phyloP scores from a whole-genome alignment of 2,113 vertebrate species.

The Pseudois nayaur region DNA sequence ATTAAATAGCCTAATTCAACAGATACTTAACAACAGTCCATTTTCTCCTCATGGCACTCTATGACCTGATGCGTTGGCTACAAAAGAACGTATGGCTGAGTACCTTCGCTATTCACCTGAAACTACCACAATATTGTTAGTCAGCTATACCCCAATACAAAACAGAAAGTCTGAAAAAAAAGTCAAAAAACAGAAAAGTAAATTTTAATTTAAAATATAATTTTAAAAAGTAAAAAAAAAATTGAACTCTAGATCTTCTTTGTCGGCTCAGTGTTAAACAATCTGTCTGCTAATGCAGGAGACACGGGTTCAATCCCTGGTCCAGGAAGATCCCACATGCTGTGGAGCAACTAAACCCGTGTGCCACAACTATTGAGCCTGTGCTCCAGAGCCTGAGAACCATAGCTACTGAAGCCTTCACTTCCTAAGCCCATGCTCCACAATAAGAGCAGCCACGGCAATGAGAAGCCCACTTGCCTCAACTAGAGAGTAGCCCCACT shows the following conservation, averaged over 20 bases:
- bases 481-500: background rate
- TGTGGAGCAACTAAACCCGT: background rate
- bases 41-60: background rate
- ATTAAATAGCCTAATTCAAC: background rate
- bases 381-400: background rate
- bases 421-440: background rate
- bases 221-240: background rate
- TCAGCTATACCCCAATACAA: background rate
- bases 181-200: background rate
- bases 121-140: background rate
- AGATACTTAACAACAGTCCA: background rate
- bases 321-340: background rate
- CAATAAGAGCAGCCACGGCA: background rate
- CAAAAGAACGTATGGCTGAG: background rate
- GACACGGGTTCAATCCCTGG: background rate
- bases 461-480: background rate
- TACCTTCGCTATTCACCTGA: background rate
- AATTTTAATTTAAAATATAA: background rate
- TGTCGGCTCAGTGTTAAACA: background rate
- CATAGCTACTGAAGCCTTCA: background rate
- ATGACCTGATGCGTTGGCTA: background rate
- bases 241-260: background rate
- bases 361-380: background rate
- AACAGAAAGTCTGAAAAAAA: background rate
- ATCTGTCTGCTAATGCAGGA: rapidly evolving